These are phyloP conservation scores for Eptesicus fuscus DNA, from an alignment of 2,113 vertebrate species.

Conservation along the genomic window DNA sequence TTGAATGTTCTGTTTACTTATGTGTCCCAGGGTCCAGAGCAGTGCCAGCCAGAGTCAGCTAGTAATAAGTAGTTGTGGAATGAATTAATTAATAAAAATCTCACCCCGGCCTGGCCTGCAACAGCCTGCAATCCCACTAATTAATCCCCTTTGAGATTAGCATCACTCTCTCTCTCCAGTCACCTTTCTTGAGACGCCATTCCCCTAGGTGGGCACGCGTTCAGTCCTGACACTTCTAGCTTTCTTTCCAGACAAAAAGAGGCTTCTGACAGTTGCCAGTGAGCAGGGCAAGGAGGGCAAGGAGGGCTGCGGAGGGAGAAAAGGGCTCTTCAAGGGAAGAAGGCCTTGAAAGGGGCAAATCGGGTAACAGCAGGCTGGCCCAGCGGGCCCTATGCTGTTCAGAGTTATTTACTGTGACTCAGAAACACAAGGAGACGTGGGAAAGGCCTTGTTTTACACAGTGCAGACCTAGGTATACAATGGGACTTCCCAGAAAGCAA, in stretches of 20 bases:
- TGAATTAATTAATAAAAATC: neutral
- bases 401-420: neutral
- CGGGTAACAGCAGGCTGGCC: neutral
- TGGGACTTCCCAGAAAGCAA: neutral
- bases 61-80: neutral
- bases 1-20: neutral
- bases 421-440: neutral
- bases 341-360: neutral
- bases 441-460: neutral
- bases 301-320: neutral
- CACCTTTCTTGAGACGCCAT: neutral
- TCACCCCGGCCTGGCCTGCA: neutral
- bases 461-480: neutral
- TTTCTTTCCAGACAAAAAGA: neutral
- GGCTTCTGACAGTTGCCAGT: neutral
- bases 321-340: neutral
- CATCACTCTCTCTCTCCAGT: neutral
- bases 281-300: neutral
- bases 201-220: rapidly evolving
- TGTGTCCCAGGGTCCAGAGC: neutral
- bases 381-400: neutral
- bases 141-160: neutral
- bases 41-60: neutral
- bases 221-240: neutral
- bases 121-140: neutral